Percentiles rank a stretch among this genome's conserved stretches.
These are phyloP conservation scores for Euplexia lucipara DNA, from an alignment of 2,888 invertebrate species.

Conservation along the genomic window DNA sequence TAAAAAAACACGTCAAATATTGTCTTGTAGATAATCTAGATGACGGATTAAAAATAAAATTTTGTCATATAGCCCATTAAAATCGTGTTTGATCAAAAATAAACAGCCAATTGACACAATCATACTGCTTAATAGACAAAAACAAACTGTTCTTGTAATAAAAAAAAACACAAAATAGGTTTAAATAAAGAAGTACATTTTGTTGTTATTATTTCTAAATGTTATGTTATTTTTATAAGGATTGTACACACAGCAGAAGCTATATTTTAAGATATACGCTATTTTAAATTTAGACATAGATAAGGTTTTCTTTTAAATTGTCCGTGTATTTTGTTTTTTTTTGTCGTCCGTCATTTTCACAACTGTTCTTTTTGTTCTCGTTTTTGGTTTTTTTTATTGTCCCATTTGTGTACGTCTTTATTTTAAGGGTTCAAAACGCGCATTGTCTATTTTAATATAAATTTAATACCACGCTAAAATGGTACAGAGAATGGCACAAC, in stretches of 20 bases:
- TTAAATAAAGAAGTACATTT: constrained; percentile 48
- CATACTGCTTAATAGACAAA: constrained; percentile 11
- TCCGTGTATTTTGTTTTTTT: not conserved
- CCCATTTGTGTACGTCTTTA: constrained; percentile 71
- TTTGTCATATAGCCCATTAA: no score
- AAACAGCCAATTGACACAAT: not conserved
- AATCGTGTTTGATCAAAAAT: constrained; percentile 1
- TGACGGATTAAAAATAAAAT: no score
- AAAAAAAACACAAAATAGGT: constrained; percentile 4
- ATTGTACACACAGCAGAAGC: constrained; percentile 57
- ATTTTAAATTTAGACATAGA: constrained; percentile 19
- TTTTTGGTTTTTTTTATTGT: constrained; percentile 10
- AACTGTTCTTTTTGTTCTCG: not conserved
- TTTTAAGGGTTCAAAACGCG: constrained; percentile 71
- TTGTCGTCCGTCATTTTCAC: not conserved
- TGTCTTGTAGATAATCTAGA: no score
- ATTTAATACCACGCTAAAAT: constrained; percentile 14
- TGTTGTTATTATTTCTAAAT: constrained; percentile 62
- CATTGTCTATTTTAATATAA: constrained; percentile 78
- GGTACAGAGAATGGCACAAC: no score
- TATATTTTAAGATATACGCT: constrained; percentile 40
- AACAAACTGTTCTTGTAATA: constrained; percentile 7
- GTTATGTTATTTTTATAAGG: constrained; percentile 64
- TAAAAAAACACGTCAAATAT: no score
- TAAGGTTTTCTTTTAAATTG: not conserved